phyloP scores from a whole-genome alignment of 2,797 vertebrate species.

The Lithobates pipiens region DNA sequence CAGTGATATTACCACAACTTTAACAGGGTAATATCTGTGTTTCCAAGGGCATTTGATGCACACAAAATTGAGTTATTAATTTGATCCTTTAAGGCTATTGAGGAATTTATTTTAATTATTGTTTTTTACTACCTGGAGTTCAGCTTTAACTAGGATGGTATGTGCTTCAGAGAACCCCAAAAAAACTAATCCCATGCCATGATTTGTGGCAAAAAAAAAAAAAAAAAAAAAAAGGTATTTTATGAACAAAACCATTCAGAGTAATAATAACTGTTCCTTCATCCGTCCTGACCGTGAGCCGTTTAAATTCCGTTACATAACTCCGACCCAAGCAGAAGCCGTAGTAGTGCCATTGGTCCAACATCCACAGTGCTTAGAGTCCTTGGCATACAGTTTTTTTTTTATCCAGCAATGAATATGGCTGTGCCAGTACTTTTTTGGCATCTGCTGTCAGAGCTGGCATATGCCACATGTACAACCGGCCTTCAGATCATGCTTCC shows the following conservation, averaged over 20 bases:
- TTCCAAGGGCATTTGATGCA: too few species aligned
- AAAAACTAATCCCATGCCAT: neutral
- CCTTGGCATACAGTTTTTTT: neutral
- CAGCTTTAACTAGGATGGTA: neutral
- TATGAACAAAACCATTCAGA: neutral
- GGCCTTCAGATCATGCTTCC: neutral
- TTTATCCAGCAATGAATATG: neutral
- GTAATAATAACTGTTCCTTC: constrained; percentile 2
- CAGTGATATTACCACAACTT: too few species aligned
- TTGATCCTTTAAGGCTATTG: too few species aligned
- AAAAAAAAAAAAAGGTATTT: neutral
- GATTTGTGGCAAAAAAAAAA: neutral
- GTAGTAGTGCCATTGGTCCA: neutral
- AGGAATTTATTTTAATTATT: too few species aligned
- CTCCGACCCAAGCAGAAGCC: neutral
- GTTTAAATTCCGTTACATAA: neutral
- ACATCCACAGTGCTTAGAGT: constrained; percentile 4
- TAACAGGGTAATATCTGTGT: too few species aligned
- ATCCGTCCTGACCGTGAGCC: neutral
- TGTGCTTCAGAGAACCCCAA: neutral
- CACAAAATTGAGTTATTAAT: too few species aligned
- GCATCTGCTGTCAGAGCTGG: neutral
- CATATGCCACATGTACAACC: neutral
- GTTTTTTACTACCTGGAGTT: too few species aligned
- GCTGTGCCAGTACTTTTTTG: neutral